phyloP scores from a whole-genome alignment of 2,113 vertebrate species.

The Percina caprodes region DNA sequence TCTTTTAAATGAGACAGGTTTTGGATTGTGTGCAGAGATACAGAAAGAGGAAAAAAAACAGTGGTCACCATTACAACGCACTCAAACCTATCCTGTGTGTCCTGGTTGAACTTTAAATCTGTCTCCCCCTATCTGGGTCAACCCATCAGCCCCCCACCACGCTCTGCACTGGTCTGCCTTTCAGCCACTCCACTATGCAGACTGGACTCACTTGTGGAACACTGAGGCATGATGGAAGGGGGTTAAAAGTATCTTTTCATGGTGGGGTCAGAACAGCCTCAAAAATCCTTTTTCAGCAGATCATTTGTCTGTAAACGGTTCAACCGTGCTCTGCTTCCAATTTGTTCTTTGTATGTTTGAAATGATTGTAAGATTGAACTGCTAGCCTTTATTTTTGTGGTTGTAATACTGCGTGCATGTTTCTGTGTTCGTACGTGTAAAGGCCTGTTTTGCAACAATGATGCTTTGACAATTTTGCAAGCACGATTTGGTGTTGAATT shows the following conservation, averaged over 20 bases:
- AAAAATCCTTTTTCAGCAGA: constrained; percentile 23
- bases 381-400: constrained; percentile 11
- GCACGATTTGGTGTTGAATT: not conserved
- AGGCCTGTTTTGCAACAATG: not conserved
- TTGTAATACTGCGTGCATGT: not conserved
- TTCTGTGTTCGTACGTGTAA: not conserved
- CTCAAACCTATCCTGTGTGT: constrained; percentile 22
- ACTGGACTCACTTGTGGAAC: constrained; percentile 51
- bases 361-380: constrained; percentile 1
- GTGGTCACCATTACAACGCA: constrained; percentile 6
- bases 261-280: not conserved
- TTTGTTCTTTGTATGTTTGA: constrained; percentile 15
- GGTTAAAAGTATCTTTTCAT: not conserved
- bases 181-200: constrained; percentile 27
- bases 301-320: constrained; percentile 24
- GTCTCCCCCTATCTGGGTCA: constrained; percentile 64
- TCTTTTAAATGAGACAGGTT: not conserved
- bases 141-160: constrained; percentile 41
- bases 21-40: not conserved
- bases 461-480: not conserved
- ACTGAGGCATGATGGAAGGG: constrained; percentile 13
- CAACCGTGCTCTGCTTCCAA: not conserved
- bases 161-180: constrained; percentile 43
- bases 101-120: constrained; percentile 56
- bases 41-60: constrained; percentile 2